Percentiles rank a stretch among this genome's conserved stretches.
These are phyloP conservation scores for Brienomyrus brachyistius DNA, from an alignment of 2,113 vertebrate species.

Conservation along the genomic window DNA sequence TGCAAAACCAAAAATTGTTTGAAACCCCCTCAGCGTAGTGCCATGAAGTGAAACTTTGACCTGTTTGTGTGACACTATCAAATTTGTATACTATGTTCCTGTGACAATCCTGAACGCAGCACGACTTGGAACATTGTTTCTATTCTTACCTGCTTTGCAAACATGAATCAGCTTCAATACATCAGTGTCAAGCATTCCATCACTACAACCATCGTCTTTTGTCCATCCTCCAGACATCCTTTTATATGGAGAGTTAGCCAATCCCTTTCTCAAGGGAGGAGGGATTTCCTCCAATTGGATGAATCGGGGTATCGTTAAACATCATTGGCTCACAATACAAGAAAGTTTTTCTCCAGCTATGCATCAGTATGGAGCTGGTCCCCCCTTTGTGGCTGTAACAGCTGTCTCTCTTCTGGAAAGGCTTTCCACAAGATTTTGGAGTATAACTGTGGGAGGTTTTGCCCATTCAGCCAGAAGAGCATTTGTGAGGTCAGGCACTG, in stretches of 20 bases:
- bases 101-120: background rate
- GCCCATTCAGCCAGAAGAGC: too few species aligned
- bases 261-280: background rate
- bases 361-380: background rate
- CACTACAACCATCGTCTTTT: too few species aligned
- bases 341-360: background rate
- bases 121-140: background rate
- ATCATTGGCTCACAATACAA: too few species aligned
- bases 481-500: too few species aligned
- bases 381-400: too few species aligned
- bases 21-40: background rate
- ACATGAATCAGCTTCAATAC: too few species aligned
- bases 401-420: too few species aligned
- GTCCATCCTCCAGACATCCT: background rate
- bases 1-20: background rate
- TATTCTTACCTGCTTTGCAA: background rate
- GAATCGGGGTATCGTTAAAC: too few species aligned
- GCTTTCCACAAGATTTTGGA: too few species aligned
- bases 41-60: background rate
- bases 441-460: too few species aligned
- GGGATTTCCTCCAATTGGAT: too few species aligned
- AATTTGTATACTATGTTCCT: background rate
- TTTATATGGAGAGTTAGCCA: background rate
- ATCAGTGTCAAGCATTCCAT: too few species aligned
- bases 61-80: background rate